These are phyloP conservation scores for Cheilosia scutellata DNA, from an alignment of 2,888 invertebrate species.

Conservation along the genomic window DNA sequence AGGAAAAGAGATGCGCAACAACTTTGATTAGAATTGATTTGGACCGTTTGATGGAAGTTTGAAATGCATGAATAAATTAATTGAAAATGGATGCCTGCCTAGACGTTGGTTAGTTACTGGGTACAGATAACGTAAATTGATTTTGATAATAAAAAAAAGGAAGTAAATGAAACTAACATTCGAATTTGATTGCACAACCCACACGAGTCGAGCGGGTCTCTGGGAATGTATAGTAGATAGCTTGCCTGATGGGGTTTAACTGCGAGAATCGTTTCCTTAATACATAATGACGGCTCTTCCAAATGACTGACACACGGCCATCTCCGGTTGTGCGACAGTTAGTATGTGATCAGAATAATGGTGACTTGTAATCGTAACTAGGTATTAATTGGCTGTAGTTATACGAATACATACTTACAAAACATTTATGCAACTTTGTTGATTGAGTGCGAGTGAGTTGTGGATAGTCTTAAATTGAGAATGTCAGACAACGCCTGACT, in stretches of 20 bases:
- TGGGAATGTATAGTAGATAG: neutral
- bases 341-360: slow-evolving; percentile 2
- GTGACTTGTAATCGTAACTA: neutral
- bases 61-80: slow-evolving; percentile 57
- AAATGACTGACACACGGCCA: slow-evolving; percentile 22
- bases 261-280: slow-evolving; percentile 38
- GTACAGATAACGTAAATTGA: slow-evolving; percentile 16
- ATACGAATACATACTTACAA: neutral
- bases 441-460: neutral
- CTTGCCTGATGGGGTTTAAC: neutral
- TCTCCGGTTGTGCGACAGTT: neutral
- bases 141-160: slow-evolving; percentile 17
- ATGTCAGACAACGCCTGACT: slow-evolving; percentile 1
- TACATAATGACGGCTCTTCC: slow-evolving; percentile 25
- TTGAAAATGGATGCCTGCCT: slow-evolving; percentile 19
- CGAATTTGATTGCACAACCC: slow-evolving; percentile 23
- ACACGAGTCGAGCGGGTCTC: neutral
- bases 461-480: neutral
- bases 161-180: slow-evolving; percentile 3
- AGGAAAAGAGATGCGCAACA: neutral
- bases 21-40: slow-evolving; percentile 58
- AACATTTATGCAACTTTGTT: slow-evolving; percentile 16
- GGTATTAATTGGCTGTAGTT: neutral
- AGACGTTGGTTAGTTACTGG: neutral
- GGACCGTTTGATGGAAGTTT: slow-evolving; percentile 53